Base-by-base conservation (phyloP, 1,140 invertebrate species). In the Euglossa dilemma region DNA sequence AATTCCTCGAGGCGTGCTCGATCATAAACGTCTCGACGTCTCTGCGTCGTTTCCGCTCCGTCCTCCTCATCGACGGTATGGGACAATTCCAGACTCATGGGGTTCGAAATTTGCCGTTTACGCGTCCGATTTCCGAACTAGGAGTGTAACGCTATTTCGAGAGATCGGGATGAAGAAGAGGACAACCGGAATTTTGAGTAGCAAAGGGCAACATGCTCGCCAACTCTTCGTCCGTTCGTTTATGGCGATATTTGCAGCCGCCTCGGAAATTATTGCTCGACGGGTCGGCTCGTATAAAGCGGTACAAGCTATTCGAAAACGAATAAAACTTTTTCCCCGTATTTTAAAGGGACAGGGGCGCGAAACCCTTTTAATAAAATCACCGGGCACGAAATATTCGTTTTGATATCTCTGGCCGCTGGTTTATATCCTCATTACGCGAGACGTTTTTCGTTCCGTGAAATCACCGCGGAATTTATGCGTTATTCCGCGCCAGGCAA, bases 291-390 rank as follows among this genome's bases (percentile, higher is more conserved):
- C 36, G 54, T 57, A 59, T 45, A 73, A 56, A 73, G 54, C 54
- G 71, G 23, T n/a, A 25, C 36, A 18, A 71, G 47, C n/a, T 47
- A 50, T n/a, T 20, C 45, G 67, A 50, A 47, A 50, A 23, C 69
- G 47, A 71, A 28, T 71, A 7, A 28, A 71, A 52, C 25, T 16
- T 71, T 23, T 45, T 25, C 11, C 54, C 16, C 23, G 23, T 73
- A 45, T 73, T 45, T 45, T 20, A 57, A 45, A 18, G 8, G 28
- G 36, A n/a, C 47, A n/a, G 25, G 5, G 12, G 9, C 28, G 23
- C 28, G 52, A n/a, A 14, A 56, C 14, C 52, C 23, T 57, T 73
- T 73, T 73, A 57, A 73, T 73, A 73, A 73, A 73, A 71, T 71
- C 70, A 54, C 20, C 70, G 7, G 7, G 52, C 52, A 73, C 71